phyloP scores from a whole-genome alignment of 2,113 vertebrate species.

The Noctilio leporinus region DNA sequence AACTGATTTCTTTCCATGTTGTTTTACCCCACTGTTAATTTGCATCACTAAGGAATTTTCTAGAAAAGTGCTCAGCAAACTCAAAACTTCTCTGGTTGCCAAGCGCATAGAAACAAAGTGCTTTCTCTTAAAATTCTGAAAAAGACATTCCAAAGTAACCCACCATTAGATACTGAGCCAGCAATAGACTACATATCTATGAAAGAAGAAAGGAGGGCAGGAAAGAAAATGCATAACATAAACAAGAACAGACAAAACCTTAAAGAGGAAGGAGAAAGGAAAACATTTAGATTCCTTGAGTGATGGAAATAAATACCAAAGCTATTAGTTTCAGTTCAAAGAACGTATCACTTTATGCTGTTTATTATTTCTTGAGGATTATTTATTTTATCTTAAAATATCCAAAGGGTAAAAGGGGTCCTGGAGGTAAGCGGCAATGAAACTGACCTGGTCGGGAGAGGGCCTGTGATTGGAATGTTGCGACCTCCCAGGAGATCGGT shows the following conservation, averaged over 20 bases:
- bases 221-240: conserved; percentile 62
- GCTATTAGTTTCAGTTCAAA: conserved; percentile 72
- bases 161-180: conserved; percentile 31
- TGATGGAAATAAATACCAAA: conserved; percentile 73
- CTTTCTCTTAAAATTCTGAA: conserved; percentile 52
- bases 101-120: conserved; percentile 48
- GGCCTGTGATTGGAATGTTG: conserved; percentile 91
- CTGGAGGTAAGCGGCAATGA: conserved; percentile 30
- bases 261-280: conserved; percentile 72
- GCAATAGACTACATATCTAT: conserved; percentile 15
- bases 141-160: conserved; percentile 42
- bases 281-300: conserved; percentile 74
- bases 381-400: conserved; percentile 73
- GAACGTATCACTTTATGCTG: conserved; percentile 61
- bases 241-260: conserved; percentile 62
- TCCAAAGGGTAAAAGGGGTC: conserved; percentile 41
- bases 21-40: conserved; percentile 12
- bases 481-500: conserved; percentile 86
- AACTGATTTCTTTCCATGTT: not conserved
- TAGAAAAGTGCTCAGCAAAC: conserved; percentile 43
- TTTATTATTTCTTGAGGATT: conserved; percentile 69
- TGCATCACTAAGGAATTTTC: conserved; percentile 50
- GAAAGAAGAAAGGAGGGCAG: conserved; percentile 53
- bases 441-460: conserved; percentile 92
- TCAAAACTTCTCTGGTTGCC: conserved; percentile 30